These are phyloP conservation scores for Hylia prasina DNA, from an alignment of 2,113 vertebrate genomes.

Conservation along the genomic window DNA sequence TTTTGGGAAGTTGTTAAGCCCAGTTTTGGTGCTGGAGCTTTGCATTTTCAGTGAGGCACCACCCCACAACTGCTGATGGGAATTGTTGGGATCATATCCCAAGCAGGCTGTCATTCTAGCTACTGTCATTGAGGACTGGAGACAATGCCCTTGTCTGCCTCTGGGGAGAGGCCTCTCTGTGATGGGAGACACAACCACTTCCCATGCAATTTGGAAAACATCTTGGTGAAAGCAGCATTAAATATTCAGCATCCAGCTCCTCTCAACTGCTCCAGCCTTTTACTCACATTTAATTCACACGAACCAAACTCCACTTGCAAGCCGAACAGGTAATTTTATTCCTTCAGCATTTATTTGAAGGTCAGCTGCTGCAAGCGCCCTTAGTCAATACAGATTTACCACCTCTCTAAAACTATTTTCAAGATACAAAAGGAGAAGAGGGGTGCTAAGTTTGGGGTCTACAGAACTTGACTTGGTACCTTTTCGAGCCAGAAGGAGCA, in stretches of 20 bases:
- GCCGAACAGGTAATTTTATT: background rate
- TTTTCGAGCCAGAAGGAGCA: background rate
- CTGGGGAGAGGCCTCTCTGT: background rate
- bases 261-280: background rate
- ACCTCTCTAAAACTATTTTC: background rate
- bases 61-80: background rate
- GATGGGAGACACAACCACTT: background rate
- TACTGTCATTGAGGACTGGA: background rate
- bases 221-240: background rate
- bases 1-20: background rate
- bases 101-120: background rate
- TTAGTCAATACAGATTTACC: background rate
- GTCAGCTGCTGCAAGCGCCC: background rate
- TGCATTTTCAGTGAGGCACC: background rate
- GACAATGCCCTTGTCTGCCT: background rate
- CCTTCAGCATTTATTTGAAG: background rate
- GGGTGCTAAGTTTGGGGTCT: background rate
- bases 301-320: background rate
- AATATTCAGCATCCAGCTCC: background rate
- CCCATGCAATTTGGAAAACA: background rate
- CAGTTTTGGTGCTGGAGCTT: background rate
- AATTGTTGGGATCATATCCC: background rate
- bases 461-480: background rate
- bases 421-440: background rate
- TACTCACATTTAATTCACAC: background rate